phyloP scores from a whole-genome alignment of 2,113 vertebrate species.

The Amphilophus citrinellus region DNA sequence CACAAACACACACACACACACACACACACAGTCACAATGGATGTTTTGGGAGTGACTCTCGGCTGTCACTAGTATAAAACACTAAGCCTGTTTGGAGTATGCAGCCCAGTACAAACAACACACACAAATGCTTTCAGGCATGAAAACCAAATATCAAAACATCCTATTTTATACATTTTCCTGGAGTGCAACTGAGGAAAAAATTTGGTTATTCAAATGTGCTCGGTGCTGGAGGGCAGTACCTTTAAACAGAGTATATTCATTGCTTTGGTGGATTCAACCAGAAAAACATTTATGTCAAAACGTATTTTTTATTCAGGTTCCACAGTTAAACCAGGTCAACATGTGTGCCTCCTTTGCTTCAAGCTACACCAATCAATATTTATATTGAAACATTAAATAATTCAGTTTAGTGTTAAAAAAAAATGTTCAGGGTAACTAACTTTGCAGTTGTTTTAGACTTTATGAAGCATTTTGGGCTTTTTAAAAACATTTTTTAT shows the following conservation, averaged over 20 bases:
- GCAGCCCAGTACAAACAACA: conserved; percentile 29
- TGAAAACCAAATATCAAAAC: neutral
- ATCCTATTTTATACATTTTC: conserved; percentile 6
- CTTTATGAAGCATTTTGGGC: too few species aligned
- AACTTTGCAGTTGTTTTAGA: too few species aligned
- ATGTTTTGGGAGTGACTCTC: conserved; percentile 47
- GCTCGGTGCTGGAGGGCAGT: neutral
- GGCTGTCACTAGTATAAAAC: conserved; percentile 47
- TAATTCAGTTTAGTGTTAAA: too few species aligned
- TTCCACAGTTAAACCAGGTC: neutral
- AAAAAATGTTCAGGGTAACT: too few species aligned
- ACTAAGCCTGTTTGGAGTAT: conserved; percentile 40
- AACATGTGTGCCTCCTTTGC: neutral
- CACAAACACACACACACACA: neutral
- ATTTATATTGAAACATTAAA: too few species aligned
- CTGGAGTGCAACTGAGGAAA: neutral
- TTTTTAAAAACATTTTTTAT: too few species aligned
- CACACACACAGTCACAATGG: conserved; percentile 23
- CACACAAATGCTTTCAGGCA: neutral
- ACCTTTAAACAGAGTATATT: neutral
- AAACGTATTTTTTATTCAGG: neutral
- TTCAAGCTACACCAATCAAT: too few species aligned
- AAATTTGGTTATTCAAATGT: neutral
- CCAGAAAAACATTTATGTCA: neutral
- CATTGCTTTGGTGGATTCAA: neutral